A percentile compares a stretch with the other conserved stretches of the same genome.
These are phyloP conservation scores for Oophaga sylvatica DNA, from an alignment of 2,797 vertebrate species.

Conservation along the genomic window DNA sequence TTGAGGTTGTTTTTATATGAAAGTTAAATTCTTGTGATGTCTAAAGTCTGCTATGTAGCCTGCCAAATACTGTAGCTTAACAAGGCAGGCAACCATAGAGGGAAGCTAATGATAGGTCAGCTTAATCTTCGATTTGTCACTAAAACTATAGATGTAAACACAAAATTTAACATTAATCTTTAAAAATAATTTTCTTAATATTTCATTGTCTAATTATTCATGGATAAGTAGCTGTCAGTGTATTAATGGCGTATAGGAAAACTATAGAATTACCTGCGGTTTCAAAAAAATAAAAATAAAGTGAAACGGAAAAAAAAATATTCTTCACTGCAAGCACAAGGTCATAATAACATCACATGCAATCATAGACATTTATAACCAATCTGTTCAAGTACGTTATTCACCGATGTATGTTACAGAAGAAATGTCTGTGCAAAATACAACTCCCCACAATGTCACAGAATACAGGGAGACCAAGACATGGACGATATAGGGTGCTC, in stretches of 20 bases:
- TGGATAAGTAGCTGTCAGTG: too few relatives aligned
- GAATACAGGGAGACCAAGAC: slow-evolving; percentile 74
- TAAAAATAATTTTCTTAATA: background rate
- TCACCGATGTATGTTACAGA: background rate
- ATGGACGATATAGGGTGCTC: slow-evolving; percentile 78
- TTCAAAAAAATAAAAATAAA: background rate
- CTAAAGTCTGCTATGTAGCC: background rate
- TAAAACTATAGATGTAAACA: background rate
- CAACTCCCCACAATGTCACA: slow-evolving; percentile 56
- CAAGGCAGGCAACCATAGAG: background rate
- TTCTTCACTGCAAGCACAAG: background rate
- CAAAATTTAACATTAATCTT: background rate
- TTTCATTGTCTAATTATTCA: background rate
- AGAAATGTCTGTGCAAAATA: slow-evolving; percentile 65
- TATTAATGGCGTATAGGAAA: too few relatives aligned
- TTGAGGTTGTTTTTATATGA: background rate
- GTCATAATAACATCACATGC: background rate
- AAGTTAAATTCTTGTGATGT: background rate
- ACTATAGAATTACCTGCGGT: background rate
- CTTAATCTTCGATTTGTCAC: background rate
- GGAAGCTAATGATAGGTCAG: background rate
- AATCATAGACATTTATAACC: background rate
- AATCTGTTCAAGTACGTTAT: background rate
- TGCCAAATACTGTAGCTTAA: background rate
- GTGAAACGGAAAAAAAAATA: background rate